These are phyloP conservation scores for Tichodroma muraria DNA, from an alignment of 2,113 vertebrate species.

Conservation along the genomic window DNA sequence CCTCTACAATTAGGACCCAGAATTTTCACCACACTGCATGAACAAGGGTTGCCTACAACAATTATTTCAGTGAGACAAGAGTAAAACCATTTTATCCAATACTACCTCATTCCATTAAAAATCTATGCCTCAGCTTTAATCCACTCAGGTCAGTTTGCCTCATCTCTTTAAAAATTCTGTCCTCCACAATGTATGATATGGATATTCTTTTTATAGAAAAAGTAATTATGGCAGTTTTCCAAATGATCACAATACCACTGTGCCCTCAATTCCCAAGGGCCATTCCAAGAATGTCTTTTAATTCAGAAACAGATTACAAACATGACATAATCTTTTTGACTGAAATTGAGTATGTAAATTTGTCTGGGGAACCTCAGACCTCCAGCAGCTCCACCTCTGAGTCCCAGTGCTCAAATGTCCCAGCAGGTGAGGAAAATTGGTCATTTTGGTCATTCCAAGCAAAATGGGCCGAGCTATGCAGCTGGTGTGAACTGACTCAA, in stretches of 20 bases:
- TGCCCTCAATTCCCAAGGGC: background rate
- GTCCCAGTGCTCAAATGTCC: background rate
- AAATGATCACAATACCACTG: background rate
- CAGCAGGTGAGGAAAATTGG: background rate
- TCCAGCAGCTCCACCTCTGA: background rate
- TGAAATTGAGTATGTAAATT: constrained; percentile 7
- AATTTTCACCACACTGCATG: background rate
- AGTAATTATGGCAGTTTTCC: constrained; percentile 24
- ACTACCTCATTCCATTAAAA: background rate
- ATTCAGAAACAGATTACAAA: constrained; percentile 14
- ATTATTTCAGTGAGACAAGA: background rate
- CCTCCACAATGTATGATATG: background rate
- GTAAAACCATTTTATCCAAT: background rate
- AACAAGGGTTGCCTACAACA: background rate
- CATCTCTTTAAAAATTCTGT: background rate
- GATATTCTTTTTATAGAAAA: constrained; percentile 9
- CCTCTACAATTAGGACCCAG: background rate
- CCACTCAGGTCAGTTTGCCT: background rate
- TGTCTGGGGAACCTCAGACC: background rate
- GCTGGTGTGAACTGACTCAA: background rate
- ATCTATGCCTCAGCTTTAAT: background rate
- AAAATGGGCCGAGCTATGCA: background rate
- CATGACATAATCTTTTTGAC: background rate
- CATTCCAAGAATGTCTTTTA: background rate
- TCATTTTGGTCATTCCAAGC: background rate